Evolutionary conservation across 2,113 vertebrate genomes (phyloP).

Genomic region (Actinemys pallida): DNA sequence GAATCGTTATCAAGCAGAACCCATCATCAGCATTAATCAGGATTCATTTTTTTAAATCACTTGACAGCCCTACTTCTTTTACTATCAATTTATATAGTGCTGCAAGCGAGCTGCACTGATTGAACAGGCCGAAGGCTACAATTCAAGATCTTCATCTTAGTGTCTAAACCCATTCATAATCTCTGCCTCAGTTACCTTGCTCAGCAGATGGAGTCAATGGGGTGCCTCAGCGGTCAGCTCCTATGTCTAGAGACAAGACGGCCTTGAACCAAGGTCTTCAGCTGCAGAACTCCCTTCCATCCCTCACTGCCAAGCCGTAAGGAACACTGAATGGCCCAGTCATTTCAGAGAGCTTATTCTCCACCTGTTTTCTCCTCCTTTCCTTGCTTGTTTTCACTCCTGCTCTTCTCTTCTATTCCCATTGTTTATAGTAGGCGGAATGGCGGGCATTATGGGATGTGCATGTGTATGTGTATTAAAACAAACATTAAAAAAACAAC

Average conservation of each 20-base stretch:
- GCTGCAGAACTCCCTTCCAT: not conserved
- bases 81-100: not conserved
- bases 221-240: accelerated
- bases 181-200: accelerated
- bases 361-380: not conserved
- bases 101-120: not conserved
- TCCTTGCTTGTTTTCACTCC: not conserved
- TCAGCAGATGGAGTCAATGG: accelerated
- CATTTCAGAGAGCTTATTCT: not conserved
- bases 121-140: accelerated
- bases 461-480: not conserved
- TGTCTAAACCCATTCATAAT: accelerated
- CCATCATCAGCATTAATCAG: too few relatives aligned
- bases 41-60: too few relatives aligned
- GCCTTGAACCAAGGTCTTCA: not conserved
- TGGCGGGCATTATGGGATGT: not conserved
- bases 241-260: accelerated
- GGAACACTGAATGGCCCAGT: not conserved
- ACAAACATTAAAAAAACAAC: not conserved
- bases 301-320: not conserved
- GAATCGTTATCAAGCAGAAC: too few relatives aligned
- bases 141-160: accelerated
- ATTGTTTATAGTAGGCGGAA: not conserved
- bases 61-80: not conserved
- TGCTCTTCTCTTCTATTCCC: not conserved